Conservation (phyloP, 2,113 vertebrate genomes). For the Sylvilagus bachmani region DNA sequence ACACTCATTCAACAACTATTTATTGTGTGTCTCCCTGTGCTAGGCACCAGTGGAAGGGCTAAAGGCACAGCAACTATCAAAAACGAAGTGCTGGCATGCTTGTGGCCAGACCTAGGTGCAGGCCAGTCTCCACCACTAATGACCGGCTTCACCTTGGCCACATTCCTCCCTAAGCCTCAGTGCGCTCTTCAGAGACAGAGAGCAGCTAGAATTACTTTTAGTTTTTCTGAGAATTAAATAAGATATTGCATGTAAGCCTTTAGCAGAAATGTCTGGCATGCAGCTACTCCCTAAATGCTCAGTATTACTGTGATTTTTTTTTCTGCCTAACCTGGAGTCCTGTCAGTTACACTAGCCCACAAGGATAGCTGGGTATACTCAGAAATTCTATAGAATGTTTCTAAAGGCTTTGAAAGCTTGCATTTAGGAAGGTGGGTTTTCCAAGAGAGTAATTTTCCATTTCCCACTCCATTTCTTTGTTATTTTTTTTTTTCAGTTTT, state of each 20-base stretch:
- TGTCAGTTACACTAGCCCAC: constrained; percentile 19
- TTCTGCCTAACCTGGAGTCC: background rate
- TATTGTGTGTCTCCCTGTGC: background rate
- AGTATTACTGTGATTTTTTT: constrained; percentile 32
- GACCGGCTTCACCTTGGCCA: background rate
- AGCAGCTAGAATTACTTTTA: constrained; percentile 51
- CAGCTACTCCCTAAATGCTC: constrained; percentile 10
- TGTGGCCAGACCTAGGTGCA: too few species aligned
- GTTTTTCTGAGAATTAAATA: constrained; percentile 30
- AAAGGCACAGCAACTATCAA: background rate
- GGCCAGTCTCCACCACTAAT: background rate
- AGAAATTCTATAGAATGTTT: constrained; percentile 63
- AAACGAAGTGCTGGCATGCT: background rate
- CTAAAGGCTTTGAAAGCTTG: constrained; percentile 49
- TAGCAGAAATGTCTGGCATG: background rate
- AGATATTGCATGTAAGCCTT: constrained; percentile 10
- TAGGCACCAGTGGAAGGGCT: background rate
- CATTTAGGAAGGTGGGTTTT: constrained; percentile 54
- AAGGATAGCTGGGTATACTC: background rate
- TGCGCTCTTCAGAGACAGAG: background rate
- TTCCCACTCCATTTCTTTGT: constrained; percentile 71
- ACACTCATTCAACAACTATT: constrained; percentile 1
- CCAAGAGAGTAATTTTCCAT: constrained; percentile 67
- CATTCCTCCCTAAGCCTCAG: background rate
- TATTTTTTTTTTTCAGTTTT: too few species aligned